A percentile compares a stretch with the other conserved stretches of the same genome.
Conservation (phyloP, 2,797 vertebrate species). For the Adrianichthys oophorus region DNA sequence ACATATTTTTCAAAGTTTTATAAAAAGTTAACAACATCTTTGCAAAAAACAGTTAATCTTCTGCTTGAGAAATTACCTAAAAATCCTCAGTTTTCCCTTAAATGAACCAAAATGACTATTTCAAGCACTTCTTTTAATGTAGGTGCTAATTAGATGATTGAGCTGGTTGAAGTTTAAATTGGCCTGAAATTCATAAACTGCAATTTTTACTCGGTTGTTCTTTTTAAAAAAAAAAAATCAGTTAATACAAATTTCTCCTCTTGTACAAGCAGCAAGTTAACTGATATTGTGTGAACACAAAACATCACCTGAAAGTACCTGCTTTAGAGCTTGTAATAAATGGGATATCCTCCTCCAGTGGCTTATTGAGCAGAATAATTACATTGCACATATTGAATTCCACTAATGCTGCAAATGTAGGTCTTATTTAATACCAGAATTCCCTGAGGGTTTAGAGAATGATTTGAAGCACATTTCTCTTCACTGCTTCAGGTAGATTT, state of each 20-base stretch:
- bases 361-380: constrained; percentile 83
- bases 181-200: constrained; percentile 4
- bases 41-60: no score
- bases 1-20: no score
- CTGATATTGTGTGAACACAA: constrained; percentile 63
- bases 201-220: background rate
- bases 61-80: background rate
- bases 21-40: no score
- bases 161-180: constrained; percentile 1
- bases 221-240: constrained; percentile 20
- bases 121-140: background rate
- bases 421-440: constrained; percentile 78
- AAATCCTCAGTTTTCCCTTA: background rate
- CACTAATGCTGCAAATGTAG: constrained; percentile 78
- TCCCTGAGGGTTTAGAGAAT: constrained; percentile 67
- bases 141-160: no score
- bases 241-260: constrained; percentile 5
- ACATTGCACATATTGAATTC: constrained; percentile 80
- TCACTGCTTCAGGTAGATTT: constrained; percentile 63
- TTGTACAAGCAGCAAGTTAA: constrained; percentile 42
- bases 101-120: background rate
- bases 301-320: constrained; percentile 66
- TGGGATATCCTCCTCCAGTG: constrained; percentile 78
- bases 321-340: constrained; percentile 66
- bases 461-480: constrained; percentile 70